Base-by-base conservation (phyloP, 1,140 invertebrate genomes). In the Sycophaga agraensis region DNA sequence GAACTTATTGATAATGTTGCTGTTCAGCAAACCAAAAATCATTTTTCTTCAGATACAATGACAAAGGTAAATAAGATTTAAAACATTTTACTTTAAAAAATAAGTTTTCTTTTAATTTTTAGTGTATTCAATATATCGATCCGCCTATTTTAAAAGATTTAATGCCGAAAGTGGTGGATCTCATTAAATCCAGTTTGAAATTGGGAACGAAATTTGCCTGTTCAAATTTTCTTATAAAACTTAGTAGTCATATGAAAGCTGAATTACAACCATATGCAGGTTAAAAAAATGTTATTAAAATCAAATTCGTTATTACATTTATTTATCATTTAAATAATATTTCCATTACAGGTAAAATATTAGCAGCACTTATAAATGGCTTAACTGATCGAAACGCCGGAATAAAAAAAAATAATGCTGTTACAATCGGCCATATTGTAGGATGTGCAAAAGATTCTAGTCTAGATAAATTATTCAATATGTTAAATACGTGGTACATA, bases 11-110 rank as follows among this genome's bases (percentile, higher is more conserved):
- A 95, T 74, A 87, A 84, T 66, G 83, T 89, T 28, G 81, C 92
- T 49, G 89, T 92, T 26, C 87, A 86, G 59, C 87, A 87, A 16
- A 91, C 91, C 0, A 91, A 90, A 70, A 87, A 86, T 24, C 91
- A 94, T 72, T 90, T 93, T 57, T 93, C 93, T 66, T 93, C 91
- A 65, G 91, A 95, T 71, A 93, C 92, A 2, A 87, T 96, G 21
- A 88, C 91, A 35, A 89, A 90, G 80, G 90, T 90, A 78, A 67
- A 70, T 68, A 48, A 37, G 51, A 43, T 63, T 55, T 49, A 55
- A 45, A 22, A 65, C 43, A 40, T 16, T 50, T 19, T 31, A 2
- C 14, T 28, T 31, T 1, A 14, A 37, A 19, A 42, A 21, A 31
- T 54, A 45, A 51, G 40, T 39, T 16, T 51, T 53, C 55, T 17